Evolutionary conservation across 2,113 vertebrate species (phyloP).

Genomic region (Myotis yumanensis): DNA sequence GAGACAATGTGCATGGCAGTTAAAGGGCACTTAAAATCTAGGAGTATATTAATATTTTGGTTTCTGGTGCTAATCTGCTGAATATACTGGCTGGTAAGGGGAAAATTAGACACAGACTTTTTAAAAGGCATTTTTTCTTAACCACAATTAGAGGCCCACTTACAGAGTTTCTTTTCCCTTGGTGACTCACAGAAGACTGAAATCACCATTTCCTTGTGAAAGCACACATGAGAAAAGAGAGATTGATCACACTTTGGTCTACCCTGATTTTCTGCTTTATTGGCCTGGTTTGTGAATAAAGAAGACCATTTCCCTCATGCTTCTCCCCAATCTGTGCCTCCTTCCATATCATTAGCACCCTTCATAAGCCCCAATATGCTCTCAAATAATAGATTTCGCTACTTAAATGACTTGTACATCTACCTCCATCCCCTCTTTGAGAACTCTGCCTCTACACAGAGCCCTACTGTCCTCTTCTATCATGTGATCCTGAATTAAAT

Average conservation of each 20-base stretch:
- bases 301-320: not conserved
- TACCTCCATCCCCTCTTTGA: not conserved
- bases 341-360: not conserved
- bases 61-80: conserved; percentile 56
- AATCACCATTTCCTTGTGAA: conserved; percentile 58
- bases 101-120: conserved; percentile 61
- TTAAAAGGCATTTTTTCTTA: conserved; percentile 51
- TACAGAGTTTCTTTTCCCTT: conserved; percentile 58
- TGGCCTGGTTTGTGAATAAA: conserved; percentile 30
- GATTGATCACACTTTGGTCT: conserved; percentile 44
- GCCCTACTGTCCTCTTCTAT: not conserved
- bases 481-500: not conserved
- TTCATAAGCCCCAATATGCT: not conserved
- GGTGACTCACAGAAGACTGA: conserved; percentile 62
- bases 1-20: not conserved
- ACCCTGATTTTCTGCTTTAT: not conserved
- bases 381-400: not conserved
- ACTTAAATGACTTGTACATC: not conserved
- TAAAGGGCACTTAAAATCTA: conserved; percentile 1
- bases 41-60: conserved; percentile 41
- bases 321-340: not conserved
- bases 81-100: conserved; percentile 36
- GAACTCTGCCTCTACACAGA: not conserved
- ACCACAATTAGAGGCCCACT: conserved; percentile 64
- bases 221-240: conserved; percentile 47